Conservation (phyloP, 2,797 vertebrate genomes). For the Enteromius afrohamiltoni region DNA sequence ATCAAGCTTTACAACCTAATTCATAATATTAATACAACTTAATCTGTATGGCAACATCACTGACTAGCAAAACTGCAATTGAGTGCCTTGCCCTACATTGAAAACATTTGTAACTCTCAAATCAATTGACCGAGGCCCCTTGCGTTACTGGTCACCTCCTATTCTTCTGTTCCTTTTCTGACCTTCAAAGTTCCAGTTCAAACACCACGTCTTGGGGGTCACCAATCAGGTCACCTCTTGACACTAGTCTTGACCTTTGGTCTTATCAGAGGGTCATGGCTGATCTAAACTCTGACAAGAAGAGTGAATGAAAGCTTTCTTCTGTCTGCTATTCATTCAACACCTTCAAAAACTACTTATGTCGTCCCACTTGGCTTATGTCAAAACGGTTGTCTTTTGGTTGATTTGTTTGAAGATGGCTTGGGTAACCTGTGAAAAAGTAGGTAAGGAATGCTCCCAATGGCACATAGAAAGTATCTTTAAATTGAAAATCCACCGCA, state of each 20-base stretch:
- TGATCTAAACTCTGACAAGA: slow-evolving; percentile 42
- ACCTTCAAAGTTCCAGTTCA: slow-evolving; percentile 57
- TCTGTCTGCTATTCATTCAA: slow-evolving; percentile 34
- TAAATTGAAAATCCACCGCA: neutral
- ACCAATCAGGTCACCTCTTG: slow-evolving; percentile 48
- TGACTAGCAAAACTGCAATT: neutral
- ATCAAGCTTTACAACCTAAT: neutral
- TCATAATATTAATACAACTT: slow-evolving; percentile 2
- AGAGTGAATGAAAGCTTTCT: slow-evolving; percentile 52
- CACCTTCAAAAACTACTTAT: slow-evolving; percentile 27
- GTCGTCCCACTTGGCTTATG: slow-evolving; percentile 12
- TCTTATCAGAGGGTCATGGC: slow-evolving; percentile 42
- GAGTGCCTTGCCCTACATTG: slow-evolving; percentile 5
- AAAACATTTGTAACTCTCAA: slow-evolving; percentile 22
- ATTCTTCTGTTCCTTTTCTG: slow-evolving; percentile 27
- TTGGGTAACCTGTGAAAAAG: neutral
- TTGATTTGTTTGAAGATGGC: slow-evolving; percentile 51
- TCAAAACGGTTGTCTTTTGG: slow-evolving; percentile 34
- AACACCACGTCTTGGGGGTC: slow-evolving; percentile 44
- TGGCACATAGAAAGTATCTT: neutral
- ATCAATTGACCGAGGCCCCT: slow-evolving; percentile 43
- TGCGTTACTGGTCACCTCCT: slow-evolving; percentile 24
- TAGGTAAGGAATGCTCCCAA: neutral
- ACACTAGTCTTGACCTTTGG: slow-evolving; percentile 51
- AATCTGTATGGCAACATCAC: slow-evolving; percentile 17